Conservation (phyloP, 2,797 vertebrate genomes). For the Myoxocephalus aenaeus region DNA sequence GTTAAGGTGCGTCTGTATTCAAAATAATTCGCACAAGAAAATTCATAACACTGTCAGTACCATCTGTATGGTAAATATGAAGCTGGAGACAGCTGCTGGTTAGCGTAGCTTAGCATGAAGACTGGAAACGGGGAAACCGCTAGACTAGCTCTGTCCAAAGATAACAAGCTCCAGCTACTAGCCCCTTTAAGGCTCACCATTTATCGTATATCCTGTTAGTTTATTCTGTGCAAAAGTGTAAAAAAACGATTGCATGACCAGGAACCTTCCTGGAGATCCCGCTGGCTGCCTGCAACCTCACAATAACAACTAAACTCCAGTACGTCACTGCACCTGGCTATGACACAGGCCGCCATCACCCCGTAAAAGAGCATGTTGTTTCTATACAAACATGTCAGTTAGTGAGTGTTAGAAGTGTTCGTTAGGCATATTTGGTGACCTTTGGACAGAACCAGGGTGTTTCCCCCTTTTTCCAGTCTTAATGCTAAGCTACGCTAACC, state of each 20-base stretch:
- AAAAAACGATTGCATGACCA: neutral
- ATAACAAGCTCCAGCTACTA: neutral
- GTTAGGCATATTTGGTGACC: neutral
- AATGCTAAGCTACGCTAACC: neutral
- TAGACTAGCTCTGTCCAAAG: neutral
- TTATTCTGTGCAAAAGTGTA: neutral
- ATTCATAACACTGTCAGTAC: neutral
- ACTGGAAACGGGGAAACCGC: too few species aligned
- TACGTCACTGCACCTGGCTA: neutral
- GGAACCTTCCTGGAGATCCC: neutral
- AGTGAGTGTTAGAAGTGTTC: neutral
- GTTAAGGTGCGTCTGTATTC: neutral
- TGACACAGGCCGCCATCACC: neutral
- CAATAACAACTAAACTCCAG: neutral
- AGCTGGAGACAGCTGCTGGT: neutral
- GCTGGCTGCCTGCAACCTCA: neutral
- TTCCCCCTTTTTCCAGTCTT: neutral
- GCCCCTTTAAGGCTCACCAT: neutral
- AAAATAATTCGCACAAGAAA: neutral
- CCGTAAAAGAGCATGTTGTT: neutral
- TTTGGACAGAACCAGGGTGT: neutral
- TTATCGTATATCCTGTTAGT: too few species aligned
- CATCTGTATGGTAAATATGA: neutral
- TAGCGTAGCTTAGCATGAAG: neutral
- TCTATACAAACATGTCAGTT: neutral